Conservation (phyloP, 2,888 invertebrate species). For the Gonocerus acuteangulatus region DNA sequence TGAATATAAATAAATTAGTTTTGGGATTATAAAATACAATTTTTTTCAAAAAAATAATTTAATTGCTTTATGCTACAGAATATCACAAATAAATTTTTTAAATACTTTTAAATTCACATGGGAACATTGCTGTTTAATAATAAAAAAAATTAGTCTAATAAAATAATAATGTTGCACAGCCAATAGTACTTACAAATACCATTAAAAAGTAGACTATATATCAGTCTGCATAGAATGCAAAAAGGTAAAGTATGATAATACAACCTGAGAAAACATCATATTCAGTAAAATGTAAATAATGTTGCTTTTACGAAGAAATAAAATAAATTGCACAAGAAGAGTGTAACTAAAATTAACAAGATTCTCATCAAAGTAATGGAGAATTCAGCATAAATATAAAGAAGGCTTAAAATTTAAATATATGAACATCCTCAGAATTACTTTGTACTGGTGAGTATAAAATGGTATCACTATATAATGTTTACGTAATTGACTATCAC, state of each 20-base stretch:
- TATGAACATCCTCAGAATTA: too few species aligned
- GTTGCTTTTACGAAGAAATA: too few species aligned
- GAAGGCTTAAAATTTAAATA: too few species aligned
- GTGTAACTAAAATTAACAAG: too few species aligned
- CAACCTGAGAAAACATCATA: background rate
- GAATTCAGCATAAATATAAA: too few species aligned
- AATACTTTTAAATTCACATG: constrained; percentile 15
- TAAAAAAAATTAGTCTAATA: constrained; percentile 4
- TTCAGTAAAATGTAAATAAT: too few species aligned
- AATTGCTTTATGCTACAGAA: constrained; percentile 11
- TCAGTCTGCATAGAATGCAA: constrained; percentile 23
- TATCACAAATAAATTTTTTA: constrained; percentile 15
- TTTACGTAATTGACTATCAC: constrained; percentile 17
- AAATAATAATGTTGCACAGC: constrained; percentile 15
- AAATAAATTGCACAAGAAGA: too few species aligned
- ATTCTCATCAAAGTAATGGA: too few species aligned
- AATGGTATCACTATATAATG: too few species aligned
- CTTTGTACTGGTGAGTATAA: too few species aligned
- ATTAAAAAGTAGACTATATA: background rate
- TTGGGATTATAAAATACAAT: constrained; percentile 3
- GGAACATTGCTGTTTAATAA: constrained; percentile 7
- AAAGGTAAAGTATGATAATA: background rate
- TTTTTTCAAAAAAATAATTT: constrained; percentile 19
- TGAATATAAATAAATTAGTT: constrained; percentile 11
- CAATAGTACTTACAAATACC: constrained; percentile 4